Evolutionary conservation across 1,140 invertebrate species (phyloP), one percentile per base, ranked within the genome.

Genomic region (Potamilus streckersoni): DNA sequence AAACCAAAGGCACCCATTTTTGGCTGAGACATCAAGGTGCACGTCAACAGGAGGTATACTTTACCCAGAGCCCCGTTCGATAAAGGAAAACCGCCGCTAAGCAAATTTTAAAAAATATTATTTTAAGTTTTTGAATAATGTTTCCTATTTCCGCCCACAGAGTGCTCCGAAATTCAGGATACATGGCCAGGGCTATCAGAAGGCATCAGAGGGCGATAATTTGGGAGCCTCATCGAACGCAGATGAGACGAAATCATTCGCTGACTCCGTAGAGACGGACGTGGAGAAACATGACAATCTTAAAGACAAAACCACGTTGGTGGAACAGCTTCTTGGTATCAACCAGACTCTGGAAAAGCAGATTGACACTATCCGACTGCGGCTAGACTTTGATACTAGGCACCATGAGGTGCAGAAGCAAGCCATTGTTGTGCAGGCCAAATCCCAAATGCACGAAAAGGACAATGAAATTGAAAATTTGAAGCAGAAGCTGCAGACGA

Each of bases 301-400:
- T 14, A 62, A 71, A 20, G 60, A 56, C 49, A 73, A 72, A 56
- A 68, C 74, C 16, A 60, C 69, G 16, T 55, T 71, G n/a, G 27
- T 76, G 38, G 65, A 74, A 27, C 58, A 71, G 49, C 57, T 81
- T 14, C 56, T 74, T 17, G 74, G 71, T 11, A 75, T 85, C 23
- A 85, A 85, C 71, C 63, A 73, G 65, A 74, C 73, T 14, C 71
- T 85, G 15, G 78, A 82, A 61, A 72, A 75, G 67, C 78, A 83
- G 67, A 82, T 83, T 63, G 84, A 85, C 23, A 79, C 82, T 8
- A 72, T 85, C 14, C 58, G 77, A 8, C 64, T 85, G 16, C 73
- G 80, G 49, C 66, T 83, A 15, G 78, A 82, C 14, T 77, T 83
- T 57, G 84, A 82, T 67, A 17, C 58, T 16, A 76, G 74, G 2